Evolutionary conservation across 2,113 vertebrate species (phyloP).

Genomic region (Cnemophilus loriae): DNA sequence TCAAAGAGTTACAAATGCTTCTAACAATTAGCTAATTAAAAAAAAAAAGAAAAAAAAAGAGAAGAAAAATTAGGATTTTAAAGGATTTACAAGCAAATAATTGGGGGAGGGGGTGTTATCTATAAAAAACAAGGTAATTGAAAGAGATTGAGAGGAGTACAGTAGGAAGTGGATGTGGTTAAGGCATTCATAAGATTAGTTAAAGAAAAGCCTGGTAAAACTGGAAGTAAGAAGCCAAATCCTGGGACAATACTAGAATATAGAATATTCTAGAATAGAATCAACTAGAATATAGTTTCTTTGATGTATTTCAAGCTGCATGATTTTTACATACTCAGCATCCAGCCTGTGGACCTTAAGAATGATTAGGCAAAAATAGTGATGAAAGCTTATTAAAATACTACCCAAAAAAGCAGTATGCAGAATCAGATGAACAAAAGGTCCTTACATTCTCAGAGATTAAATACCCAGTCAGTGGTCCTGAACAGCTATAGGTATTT

Average conservation of each 20-base stretch:
- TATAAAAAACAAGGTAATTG: slow-evolving; percentile 46
- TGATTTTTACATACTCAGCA: background rate
- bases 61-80: slow-evolving; percentile 9
- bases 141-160: slow-evolving; percentile 5
- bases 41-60: background rate
- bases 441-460: background rate
- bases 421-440: background rate
- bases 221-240: background rate
- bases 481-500: background rate
- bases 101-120: background rate
- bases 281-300: background rate
- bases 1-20: slow-evolving; percentile 27
- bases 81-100: slow-evolving; percentile 52
- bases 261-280: no score
- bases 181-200: slow-evolving; percentile 31
- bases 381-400: background rate
- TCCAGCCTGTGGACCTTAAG: background rate
- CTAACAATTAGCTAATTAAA: slow-evolving; percentile 29
- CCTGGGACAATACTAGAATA: no score
- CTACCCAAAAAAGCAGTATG: background rate
- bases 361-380: background rate
- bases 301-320: background rate
- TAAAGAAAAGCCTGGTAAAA: slow-evolving; percentile 20
- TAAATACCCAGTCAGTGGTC: background rate
- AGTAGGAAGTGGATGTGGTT: slow-evolving; percentile 29